Percentiles rank a stretch among this genome's conserved stretches.
Evolutionary conservation across 2,888 invertebrate species (phyloP).

Genomic region (Teleogryllus oceanicus): DNA sequence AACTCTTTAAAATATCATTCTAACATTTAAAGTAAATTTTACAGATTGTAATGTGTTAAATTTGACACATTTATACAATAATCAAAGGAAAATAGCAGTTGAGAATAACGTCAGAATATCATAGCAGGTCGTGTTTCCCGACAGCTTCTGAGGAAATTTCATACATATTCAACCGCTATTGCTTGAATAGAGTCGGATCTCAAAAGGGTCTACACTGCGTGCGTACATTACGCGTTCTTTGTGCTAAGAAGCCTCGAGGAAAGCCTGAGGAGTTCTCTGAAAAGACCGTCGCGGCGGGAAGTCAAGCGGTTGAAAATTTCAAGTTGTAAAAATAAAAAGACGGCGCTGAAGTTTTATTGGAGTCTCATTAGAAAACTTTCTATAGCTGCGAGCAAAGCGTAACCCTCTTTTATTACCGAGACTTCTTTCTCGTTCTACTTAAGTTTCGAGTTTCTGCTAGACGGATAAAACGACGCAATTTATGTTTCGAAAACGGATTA

Average conservation of each 20-base stretch:
- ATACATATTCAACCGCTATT: background rate
- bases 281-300: background rate
- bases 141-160: background rate
- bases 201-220: background rate
- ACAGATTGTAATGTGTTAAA: too few relatives aligned
- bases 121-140: background rate
- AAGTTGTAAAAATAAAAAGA: constrained; percentile 2
- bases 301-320: background rate
- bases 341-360: background rate
- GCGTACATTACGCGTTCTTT: constrained; percentile 5
- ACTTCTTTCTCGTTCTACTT: constrained; percentile 3
- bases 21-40: too few relatives aligned
- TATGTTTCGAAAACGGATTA: constrained; percentile 6
- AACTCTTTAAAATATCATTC: too few relatives aligned
- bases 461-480: constrained; percentile 7
- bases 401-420: background rate
- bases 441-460: constrained; percentile 6
- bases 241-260: background rate
- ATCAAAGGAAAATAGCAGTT: too few relatives aligned
- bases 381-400: background rate
- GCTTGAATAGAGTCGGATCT: background rate
- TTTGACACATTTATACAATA: too few relatives aligned
- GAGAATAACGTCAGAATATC: too few relatives aligned
- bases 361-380: constrained; percentile 18
- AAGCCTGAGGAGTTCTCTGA: background rate